Conservation (phyloP, 2,113 vertebrate species). For the Pyrgilauda ruficollis region DNA sequence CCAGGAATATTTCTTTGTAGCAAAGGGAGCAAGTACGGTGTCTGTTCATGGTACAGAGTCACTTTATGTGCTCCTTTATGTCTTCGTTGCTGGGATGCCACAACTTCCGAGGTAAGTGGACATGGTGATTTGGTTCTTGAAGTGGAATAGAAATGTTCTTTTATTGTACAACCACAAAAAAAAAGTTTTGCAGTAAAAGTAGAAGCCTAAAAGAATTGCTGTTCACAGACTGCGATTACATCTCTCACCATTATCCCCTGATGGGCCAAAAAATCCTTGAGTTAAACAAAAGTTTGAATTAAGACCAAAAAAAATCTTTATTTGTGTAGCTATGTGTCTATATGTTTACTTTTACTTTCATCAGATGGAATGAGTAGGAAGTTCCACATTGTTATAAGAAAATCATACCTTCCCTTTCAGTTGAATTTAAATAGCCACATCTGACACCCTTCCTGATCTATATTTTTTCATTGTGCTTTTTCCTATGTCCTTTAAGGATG, state of each 20-base stretch:
- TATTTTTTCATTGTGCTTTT: not conserved
- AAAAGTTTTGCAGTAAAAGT: not conserved
- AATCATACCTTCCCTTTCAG: not conserved
- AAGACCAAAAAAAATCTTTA: not conserved
- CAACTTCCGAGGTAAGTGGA: not conserved
- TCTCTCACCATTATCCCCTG: not conserved
- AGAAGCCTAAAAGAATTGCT: not conserved
- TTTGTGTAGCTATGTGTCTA: not conserved
- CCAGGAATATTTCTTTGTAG: not conserved
- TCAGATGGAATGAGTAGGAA: not conserved
- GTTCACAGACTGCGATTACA: not conserved
- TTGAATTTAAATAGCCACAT: not conserved
- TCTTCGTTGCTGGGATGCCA: not conserved
- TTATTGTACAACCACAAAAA: not conserved
- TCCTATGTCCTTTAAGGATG: not conserved
- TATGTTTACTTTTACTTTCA: not conserved
- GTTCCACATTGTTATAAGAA: not conserved
- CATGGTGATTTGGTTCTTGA: not conserved
- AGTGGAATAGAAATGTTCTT: not conserved
- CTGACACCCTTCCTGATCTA: not conserved
- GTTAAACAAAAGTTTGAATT: not conserved
- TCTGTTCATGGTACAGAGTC: not conserved
- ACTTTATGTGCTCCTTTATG: not conserved
- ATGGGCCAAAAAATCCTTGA: not conserved
- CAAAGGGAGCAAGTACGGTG: not conserved